These are phyloP conservation scores for Brachyhypopomus occidentalis DNA, from an alignment of 2,113 vertebrate genomes.

Conservation along the genomic window DNA sequence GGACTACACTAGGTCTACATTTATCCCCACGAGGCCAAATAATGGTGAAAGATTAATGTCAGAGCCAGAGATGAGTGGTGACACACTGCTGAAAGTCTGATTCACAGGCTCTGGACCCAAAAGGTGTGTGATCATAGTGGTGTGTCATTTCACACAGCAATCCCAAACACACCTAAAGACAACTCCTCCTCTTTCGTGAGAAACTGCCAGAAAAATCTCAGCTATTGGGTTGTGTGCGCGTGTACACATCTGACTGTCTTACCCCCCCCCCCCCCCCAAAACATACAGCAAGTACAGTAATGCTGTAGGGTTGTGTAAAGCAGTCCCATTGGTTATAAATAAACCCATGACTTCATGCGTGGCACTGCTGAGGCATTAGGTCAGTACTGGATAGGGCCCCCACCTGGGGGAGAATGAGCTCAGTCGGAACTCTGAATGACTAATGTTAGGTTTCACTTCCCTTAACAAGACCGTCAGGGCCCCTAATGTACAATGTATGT, in stretches of 20 bases:
- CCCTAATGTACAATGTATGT: not conserved
- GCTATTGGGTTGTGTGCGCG: too few species aligned
- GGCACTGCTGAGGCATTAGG: not conserved
- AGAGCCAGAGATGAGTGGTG: too few species aligned
- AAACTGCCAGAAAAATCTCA: not conserved
- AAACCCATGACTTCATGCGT: constrained; percentile 6
- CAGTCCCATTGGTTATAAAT: constrained; percentile 16
- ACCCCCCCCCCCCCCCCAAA: not conserved
- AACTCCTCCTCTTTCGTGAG: not conserved
- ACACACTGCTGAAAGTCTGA: too few species aligned
- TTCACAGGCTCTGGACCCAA: too few species aligned
- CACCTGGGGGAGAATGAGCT: not conserved
- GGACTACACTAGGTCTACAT: too few species aligned
- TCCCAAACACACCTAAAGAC: not conserved
- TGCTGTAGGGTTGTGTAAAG: not conserved
- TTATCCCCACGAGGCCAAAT: too few species aligned
- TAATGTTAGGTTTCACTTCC: constrained; percentile 16
- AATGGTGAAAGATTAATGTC: too few species aligned
- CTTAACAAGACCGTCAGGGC: not conserved
- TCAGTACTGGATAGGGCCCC: not conserved
- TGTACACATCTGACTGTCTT: too few species aligned
- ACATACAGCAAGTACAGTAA: constrained; percentile 9
- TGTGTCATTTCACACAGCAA: not conserved
- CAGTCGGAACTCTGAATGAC: constrained; percentile 4
- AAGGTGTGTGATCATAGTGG: not conserved